Evolutionary conservation across 2,797 vertebrate species (phyloP).

Genomic region (Phylloscopus collybita): DNA sequence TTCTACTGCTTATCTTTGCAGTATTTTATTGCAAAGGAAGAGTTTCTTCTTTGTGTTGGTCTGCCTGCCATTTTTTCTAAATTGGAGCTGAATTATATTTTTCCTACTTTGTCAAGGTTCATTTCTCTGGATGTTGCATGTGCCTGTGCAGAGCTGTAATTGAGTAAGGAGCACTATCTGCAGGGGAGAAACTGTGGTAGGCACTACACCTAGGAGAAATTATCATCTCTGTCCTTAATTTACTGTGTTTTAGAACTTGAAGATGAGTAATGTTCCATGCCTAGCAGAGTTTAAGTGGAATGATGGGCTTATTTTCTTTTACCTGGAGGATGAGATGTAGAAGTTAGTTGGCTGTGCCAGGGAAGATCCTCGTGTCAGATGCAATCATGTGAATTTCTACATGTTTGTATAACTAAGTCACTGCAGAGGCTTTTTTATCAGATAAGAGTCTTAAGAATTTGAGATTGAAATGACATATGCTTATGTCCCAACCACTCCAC

Average conservation of each 20-base stretch:
- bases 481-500: background rate
- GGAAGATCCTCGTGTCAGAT: background rate
- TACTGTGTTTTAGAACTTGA: background rate
- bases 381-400: background rate
- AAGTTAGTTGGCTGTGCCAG: background rate
- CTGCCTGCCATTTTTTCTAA: background rate
- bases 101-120: background rate
- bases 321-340: background rate
- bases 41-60: background rate
- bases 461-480: background rate
- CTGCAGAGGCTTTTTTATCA: constrained; percentile 7
- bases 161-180: background rate
- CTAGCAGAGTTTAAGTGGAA: background rate
- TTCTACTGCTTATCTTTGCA: background rate
- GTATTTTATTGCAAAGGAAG: background rate
- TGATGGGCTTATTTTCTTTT: background rate
- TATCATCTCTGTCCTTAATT: background rate
- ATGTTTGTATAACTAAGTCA: background rate
- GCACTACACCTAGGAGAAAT: background rate
- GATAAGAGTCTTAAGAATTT: background rate
- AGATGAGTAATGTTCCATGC: background rate
- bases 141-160: background rate
- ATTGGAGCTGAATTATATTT: background rate
- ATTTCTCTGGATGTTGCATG: background rate
- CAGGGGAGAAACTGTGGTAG: background rate